Base-by-base conservation (phyloP, 64 coral and sea anemone species). In the Pocillopora damicornis region DNA sequence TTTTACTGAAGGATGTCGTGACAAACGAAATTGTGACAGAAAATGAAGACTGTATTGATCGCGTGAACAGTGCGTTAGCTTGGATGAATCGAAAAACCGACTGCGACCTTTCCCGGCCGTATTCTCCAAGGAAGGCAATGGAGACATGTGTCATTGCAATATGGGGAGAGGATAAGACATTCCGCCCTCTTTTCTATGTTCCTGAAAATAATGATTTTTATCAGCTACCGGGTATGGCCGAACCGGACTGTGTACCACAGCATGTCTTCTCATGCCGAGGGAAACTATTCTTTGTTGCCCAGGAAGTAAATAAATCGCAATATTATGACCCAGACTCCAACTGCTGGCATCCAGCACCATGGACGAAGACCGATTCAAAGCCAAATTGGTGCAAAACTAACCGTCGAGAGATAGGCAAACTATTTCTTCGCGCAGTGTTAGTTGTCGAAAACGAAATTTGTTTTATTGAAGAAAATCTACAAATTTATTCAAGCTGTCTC, bases 371-470 rank as follows among this genome's bases (percentile, higher is more conserved):
- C 42, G 42, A 51, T 51, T 51, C 42, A 51, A 51, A 7, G 42
- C 3, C 7, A 51, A 51, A 51, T 51, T 51, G 42, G 42, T 51
- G 42, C 42, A 51, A 51, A 51, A 51, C 42, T 51, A 51, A 51
- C 42, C 42, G 42, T 2, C 42, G 7, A 51, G 42, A 51, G 22
- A 22, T 25, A 73, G 26, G 26, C 26, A 25, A 73, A 73, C 20
- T 23, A 73, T 73, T 22, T 23, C n/a, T 73, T 73, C 26, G n/a
- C 3, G 69, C 69, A 26, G 69, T 73, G 23, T 23, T 76, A 13
- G 62, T 58, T n/a, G 77, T 77, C 76, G 63, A 76, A 67, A 75
- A 77, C 11, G 57, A 88, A 16, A 58, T 76, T 5, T 76, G 45
- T 60, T 88, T 75, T 38, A 75, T 64, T 35, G 26, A 5, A 36